Evolutionary conservation across 2,113 vertebrate genomes (phyloP).

Genomic region (Myotis brandtii): DNA sequence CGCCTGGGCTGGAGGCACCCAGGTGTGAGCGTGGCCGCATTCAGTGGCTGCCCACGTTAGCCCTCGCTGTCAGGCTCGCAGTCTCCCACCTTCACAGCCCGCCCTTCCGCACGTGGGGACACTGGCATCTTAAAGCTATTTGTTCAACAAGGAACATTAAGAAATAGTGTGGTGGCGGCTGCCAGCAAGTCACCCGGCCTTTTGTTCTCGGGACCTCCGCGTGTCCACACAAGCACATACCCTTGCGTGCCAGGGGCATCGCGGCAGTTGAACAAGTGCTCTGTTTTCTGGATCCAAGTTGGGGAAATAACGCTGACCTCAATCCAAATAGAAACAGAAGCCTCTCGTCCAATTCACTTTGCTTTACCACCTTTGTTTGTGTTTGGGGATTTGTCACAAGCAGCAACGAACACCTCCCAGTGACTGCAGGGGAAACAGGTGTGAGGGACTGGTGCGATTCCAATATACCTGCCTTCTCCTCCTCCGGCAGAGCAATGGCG

Average conservation of each 20-base stretch:
- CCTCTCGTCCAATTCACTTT: background rate
- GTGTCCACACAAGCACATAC: background rate
- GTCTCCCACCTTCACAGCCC: background rate
- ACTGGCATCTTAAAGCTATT: background rate
- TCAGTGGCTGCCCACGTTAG: accelerated
- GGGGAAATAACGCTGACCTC: background rate
- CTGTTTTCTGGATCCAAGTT: background rate
- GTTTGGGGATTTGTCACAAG: constrained; percentile 33
- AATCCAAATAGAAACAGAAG: constrained; percentile 7
- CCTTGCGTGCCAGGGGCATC: background rate
- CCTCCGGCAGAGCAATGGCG: background rate
- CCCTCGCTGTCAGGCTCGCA: accelerated
- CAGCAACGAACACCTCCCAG: constrained; percentile 10
- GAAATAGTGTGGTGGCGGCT: background rate
- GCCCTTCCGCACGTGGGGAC: background rate
- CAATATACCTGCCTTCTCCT: background rate
- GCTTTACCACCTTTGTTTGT: constrained; percentile 55
- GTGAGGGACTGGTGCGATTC: background rate
- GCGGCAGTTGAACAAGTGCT: background rate
- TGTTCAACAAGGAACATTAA: background rate
- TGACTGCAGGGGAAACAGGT: constrained; percentile 62
- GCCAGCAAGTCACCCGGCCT: background rate
- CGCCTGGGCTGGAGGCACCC: background rate
- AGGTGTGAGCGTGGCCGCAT: no score
- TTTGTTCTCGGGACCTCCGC: constrained; percentile 35